Evolutionary conservation across 2,888 invertebrate species (phyloP), one percentile per base, ranked within the genome.

Genomic region (Leptinotarsa rubiginosa): DNA sequence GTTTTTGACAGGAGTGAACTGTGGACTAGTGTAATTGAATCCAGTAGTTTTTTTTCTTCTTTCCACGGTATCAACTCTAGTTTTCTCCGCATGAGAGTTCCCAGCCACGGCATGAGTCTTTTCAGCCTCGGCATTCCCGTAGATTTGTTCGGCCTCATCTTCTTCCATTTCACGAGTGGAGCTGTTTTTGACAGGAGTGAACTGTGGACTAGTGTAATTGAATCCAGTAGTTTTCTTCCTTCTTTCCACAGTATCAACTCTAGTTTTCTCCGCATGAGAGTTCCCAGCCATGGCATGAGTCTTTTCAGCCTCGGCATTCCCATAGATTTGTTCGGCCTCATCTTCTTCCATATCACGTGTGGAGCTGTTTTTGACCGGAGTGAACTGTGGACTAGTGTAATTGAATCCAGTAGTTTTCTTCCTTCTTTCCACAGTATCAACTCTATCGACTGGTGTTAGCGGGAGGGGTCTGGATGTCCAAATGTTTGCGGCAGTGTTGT

Each of bases 241-340:
- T n/a, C n/a, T n/a, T n/a, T n/a, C n/a, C n/a, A n/a, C n/a, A n/a
- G n/a, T n/a, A n/a, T n/a, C n/a, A n/a, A n/a, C n/a, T n/a, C n/a
- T n/a, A 12, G 56, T n/a, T 18, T 54, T 54, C 18, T 54, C 20
- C 10, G 20, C 18, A 18, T 54, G 20, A 18, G 54, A 13, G 20
- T 56, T 18, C 3, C 15, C 56, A 12, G 56, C 69, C n/a, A 22
- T 49, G 15, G 22, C 20, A 12, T 56, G 20, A 12, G 56, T 1
- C 56, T 56, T 20, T 22, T 56, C 56, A 12, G 56, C 69, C n/a
- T 52, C 56, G 25, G 62, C 4, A 67, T 74, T 74, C n/a, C 59
- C 70, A 54, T 74, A 74, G 31, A 70, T 20, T 67, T 66, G 70
- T 20, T 64, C 62, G 0, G 65, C 47, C 18, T 66, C 22, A 18